Evolutionary conservation across 2,113 vertebrate genomes (phyloP), one percentile per base, ranked within the genome.

Genomic region (Lathamus discolor): DNA sequence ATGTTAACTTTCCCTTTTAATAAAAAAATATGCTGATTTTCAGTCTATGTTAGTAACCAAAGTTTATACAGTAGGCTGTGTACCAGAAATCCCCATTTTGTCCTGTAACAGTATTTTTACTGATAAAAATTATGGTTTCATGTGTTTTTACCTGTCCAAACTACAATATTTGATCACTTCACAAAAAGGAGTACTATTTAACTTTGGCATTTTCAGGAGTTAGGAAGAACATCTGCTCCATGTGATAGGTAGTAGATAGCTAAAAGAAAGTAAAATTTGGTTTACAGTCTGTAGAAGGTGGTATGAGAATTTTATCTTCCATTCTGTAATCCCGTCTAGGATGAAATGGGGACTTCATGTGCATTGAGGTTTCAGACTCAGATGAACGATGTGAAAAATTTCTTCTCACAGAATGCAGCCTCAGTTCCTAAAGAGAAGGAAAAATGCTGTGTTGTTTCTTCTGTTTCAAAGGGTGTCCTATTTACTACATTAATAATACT

Each of bases 321-420:
- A 81, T 89, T 97, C 93, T 97, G 78, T 92, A 89, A 82, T 91
- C 82, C 96, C 95, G 96, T 39, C 93, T 88, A 90, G 82, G 93
- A 94, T 74, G 91, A 93, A 97, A 43, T 66, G 82, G 82, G 85
- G 78, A 70, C 93, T 98, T 96, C 52, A 39, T 33, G 68, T 84
- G 67, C 57, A 93, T 31, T 8, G 31, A 96, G 83, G 97, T 94
- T 96, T 97, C 93, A 95, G 86, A 94, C 84, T 96, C 93, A 90
- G 95, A 93, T 0, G 86, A 95, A 87, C 25, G 84, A 41, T 85
- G 90, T 73, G 91, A 96, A 97, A 96, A 94, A 91, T 86, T 90
- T 95, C 97, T 98, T 97, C 97, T 97, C 89, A 96, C 44, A 97
- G 96, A 97, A 93, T 75, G 76, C n/a, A 57, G 97, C 90, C 94